Evolutionary conservation across 2,797 vertebrate species (phyloP).

Genomic region (Nasua narica): DNA sequence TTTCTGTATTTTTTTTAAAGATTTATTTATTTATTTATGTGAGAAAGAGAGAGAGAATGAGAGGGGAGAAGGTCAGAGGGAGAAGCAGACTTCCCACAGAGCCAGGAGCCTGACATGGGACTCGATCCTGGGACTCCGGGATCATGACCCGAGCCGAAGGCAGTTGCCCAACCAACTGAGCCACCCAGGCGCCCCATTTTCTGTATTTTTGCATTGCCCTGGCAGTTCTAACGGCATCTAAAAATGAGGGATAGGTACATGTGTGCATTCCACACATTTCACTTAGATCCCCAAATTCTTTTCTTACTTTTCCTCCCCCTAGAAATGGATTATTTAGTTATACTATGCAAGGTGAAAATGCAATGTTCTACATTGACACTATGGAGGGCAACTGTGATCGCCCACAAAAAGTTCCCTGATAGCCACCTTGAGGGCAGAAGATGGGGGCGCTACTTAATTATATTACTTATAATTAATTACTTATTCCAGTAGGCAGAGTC

Average conservation of each 20-base stretch:
- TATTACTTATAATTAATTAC: neutral
- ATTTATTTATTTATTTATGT: too few species aligned
- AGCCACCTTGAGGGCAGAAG: neutral
- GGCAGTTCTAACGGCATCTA: neutral
- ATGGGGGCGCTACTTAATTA: neutral
- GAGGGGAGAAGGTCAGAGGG: too few species aligned
- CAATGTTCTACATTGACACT: neutral
- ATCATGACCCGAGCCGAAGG: too few species aligned
- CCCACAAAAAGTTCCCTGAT: neutral
- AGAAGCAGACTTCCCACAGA: too few species aligned
- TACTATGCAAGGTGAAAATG: neutral
- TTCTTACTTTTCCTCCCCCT: neutral
- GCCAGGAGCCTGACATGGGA: too few species aligned
- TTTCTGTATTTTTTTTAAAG: neutral
- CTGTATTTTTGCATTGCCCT: neutral
- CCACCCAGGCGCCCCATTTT: too few species aligned
- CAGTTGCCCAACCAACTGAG: too few species aligned
- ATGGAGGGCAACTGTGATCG: neutral
- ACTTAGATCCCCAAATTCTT: neutral
- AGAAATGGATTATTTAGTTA: neutral
- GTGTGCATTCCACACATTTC: neutral
- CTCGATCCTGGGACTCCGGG: too few species aligned
- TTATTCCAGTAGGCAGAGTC: neutral
- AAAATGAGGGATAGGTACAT: neutral
- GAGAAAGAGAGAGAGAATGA: too few species aligned